Evolutionary conservation across 1,140 invertebrate genomes (phyloP).

Genomic region (Apis florea): DNA sequence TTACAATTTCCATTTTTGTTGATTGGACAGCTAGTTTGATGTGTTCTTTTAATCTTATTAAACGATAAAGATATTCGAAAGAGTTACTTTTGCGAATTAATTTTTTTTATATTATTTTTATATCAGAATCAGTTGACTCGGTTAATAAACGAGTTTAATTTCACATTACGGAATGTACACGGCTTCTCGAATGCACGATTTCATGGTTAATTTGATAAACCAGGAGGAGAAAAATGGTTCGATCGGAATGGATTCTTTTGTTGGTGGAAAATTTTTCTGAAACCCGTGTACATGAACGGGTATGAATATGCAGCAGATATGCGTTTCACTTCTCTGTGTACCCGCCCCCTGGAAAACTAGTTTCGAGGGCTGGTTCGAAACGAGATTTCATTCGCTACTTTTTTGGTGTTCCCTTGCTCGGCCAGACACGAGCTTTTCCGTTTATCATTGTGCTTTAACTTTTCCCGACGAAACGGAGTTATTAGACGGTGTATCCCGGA

Average conservation of each 20-base stretch:
- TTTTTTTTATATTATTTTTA: too few relatives aligned
- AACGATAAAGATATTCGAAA: too few relatives aligned
- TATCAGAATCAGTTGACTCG: too few relatives aligned
- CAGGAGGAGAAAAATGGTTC: not conserved
- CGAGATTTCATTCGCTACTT: conserved; percentile 34
- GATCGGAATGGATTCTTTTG: not conserved
- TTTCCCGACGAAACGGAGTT: not conserved
- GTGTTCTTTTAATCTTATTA: too few relatives aligned
- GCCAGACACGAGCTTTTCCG: not conserved
- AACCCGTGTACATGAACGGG: not conserved
- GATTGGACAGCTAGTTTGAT: too few relatives aligned
- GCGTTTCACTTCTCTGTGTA: not conserved
- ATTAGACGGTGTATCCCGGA: not conserved
- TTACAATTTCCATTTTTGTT: too few relatives aligned
- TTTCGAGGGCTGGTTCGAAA: not conserved
- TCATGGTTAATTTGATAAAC: too few relatives aligned
- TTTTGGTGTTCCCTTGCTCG: not conserved
- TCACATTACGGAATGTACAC: too few relatives aligned
- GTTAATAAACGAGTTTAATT: too few relatives aligned
- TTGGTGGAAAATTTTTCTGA: not conserved
- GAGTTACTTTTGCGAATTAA: too few relatives aligned
- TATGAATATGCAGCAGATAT: conserved; percentile 18
- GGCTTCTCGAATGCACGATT: too few relatives aligned
- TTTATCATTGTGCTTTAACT: conserved; percentile 20
- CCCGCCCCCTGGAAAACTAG: not conserved